Conservation (phyloP, 1,140 invertebrate species). For the Stegodyphus mimosarum region DNA sequence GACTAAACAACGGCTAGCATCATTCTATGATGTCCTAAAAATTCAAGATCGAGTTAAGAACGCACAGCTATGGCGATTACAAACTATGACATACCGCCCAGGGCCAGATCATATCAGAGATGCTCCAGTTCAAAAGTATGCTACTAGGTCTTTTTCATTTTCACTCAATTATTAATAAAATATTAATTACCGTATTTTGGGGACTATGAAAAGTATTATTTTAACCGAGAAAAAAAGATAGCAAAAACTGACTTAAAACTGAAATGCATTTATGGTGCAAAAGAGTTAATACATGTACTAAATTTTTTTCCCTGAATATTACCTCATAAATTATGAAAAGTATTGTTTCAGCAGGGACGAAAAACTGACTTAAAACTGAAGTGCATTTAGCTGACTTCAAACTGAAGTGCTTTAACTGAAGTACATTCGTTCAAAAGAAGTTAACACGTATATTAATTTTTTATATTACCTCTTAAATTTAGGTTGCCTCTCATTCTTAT, state of each 20-base stretch:
- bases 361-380: too few relatives aligned
- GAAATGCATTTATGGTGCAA: not conserved
- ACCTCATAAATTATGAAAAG: too few relatives aligned
- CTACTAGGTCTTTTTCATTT: not conserved
- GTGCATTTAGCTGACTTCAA: too few relatives aligned
- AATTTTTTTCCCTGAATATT: not conserved
- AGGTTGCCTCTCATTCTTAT: too few relatives aligned
- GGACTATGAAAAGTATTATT: not conserved
- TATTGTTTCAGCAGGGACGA: too few relatives aligned
- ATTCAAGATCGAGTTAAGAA: constrained; percentile 27
- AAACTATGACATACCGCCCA: constrained; percentile 37
- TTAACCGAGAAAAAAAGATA: not conserved
- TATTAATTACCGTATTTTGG: not conserved
- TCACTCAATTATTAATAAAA: not conserved
- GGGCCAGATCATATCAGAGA: constrained; percentile 46
- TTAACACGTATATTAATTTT: too few relatives aligned
- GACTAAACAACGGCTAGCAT: constrained; percentile 17
- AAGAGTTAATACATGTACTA: not conserved
- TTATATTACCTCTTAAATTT: too few relatives aligned
- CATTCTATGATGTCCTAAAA: constrained; percentile 14
- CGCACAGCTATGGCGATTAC: constrained; percentile 30
- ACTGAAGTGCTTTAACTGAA: too few relatives aligned
- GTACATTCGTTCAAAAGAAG: too few relatives aligned
- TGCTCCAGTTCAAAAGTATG: constrained; percentile 14
- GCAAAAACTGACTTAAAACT: not conserved